These are phyloP conservation scores for Electrona antarctica DNA, from an alignment of 2,113 vertebrate species.

Conservation along the genomic window DNA sequence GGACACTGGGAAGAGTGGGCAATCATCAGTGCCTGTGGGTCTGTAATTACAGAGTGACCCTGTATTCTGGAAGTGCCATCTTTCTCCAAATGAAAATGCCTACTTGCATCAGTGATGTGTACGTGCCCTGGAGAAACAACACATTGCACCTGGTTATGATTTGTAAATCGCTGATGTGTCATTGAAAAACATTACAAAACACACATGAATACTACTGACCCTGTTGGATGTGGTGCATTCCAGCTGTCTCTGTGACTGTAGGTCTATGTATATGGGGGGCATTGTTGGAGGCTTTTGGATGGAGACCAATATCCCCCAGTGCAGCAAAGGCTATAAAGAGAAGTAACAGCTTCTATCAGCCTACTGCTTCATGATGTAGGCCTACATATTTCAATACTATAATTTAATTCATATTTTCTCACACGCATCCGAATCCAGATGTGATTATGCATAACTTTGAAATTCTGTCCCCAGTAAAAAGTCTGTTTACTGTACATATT, in stretches of 20 bases:
- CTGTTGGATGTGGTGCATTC: constrained; percentile 21
- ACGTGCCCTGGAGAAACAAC: constrained; percentile 8
- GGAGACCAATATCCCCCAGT: constrained; percentile 47
- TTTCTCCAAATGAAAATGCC: constrained; percentile 16
- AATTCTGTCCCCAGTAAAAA: too few species aligned
- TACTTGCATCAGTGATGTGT: constrained; percentile 5
- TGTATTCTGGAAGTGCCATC: constrained; percentile 26
- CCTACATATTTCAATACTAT: too few species aligned
- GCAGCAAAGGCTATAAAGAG: constrained; percentile 43
- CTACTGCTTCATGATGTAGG: neutral
- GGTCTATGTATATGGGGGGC: constrained; percentile 27
- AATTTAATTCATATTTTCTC: neutral
- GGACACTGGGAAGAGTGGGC: neutral
- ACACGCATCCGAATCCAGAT: constrained; percentile 25
- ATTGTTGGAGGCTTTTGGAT: constrained; percentile 28
- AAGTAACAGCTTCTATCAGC: neutral
- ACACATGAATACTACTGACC: constrained; percentile 16
- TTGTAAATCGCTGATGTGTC: neutral
- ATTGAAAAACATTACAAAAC: neutral
- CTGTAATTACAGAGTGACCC: neutral
- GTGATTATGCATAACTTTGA: neutral
- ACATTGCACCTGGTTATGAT: neutral
- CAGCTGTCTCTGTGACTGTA: constrained; percentile 16
- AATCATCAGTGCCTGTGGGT: constrained; percentile 8
- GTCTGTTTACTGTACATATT: too few species aligned